Evolutionary conservation across 2,888 invertebrate species (phyloP), one percentile per base, ranked within the genome.

Genomic region (Ophioninae sp.): DNA sequence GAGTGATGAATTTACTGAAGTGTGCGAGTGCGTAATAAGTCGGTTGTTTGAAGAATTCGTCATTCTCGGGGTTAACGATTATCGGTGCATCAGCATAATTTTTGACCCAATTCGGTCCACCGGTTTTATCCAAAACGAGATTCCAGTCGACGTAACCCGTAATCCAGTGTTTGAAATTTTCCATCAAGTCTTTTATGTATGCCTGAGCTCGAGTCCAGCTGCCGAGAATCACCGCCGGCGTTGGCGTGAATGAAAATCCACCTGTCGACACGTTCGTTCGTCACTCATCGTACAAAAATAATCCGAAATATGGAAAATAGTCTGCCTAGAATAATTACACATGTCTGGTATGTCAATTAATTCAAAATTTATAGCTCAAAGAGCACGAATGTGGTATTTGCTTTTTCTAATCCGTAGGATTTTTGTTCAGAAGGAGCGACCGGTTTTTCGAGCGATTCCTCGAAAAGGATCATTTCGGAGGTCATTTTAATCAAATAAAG

Each of bases 101-200:
- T 7, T 94, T 90, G 0, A 95, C 95, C 95, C 96, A 97, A 90
- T 96, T 97, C 0, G 98, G 98, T 0, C 98, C 97, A n/a, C 98
- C 98, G 0, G 90, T 86, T 79, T 94, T 92, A 90, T 97, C 94
- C 23, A 98, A 92, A 23, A 95, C 96, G 74, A 98, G 93, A 92
- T 98, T 99, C 98, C 98, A 98, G 91, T 98, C 98, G 0, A 97
- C 94, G 97, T 98, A 98, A 1, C 97, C 98, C 20, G 94, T 94
- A 0, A 96, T 95, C 93, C 95, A 96, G 91, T 97, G 95, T 87
- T 96, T 95, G 22, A 97, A 90, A 92, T 97, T 96, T 95, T 91
- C 68, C 17, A 97, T 94, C 73, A 97, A 96, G 83, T 96, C 94
- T 63, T 90, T 86, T 0, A 95, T 94, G 89, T 97, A 97, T 59